Base-by-base conservation (phyloP, 2,888 invertebrate genomes). In the Pemphredon lugubris region DNA sequence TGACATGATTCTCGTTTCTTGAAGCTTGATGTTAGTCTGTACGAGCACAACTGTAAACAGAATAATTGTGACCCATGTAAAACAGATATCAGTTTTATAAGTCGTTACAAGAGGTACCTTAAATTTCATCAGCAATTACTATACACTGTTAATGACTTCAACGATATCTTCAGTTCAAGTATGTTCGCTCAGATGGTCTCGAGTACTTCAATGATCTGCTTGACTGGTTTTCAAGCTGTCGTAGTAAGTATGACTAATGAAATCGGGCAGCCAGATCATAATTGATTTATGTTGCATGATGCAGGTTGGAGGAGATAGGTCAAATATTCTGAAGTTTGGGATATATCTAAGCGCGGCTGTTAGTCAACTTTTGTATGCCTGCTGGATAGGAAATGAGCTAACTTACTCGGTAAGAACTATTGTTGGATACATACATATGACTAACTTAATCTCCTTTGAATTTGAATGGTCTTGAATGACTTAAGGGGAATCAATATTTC, bases 221-320 rank as follows among this genome's bases (percentile, higher is more conserved):
- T 88, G 34, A 86, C 86, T 16, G 84, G 87, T 50, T 87, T 88
- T 59, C 87, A 87, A 70, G 83, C 84, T 18, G 72, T 81, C 21
- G 67, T 83, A 79, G 79, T 80, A 63, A 81, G 79, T 59, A 48
- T 20, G 40, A 69, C 39, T 45, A 47, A 37, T 60, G 40, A 26
- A 44, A 18, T 18, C 14, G 40, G 9, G 6, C 37, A 32, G 30
- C 23, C 18, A 18, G 57, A 53, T 66, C 65, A 57, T 69, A 67
- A 76, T 80, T 59, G 54, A 57, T 73, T 60, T 47, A 42, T 47
- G 54, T 75, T 53, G 50, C 64, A 64, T 37, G 47, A 20, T 37
- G 34, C 54, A 86, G 86, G 83, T 84, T 48, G 69, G 69, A 21
- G 82, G 77, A 9, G 79, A 84, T n/a, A 81, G 50, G 44, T 77